Base-by-base conservation (phyloP, 2,888 invertebrate genomes). In the Liopterus haemorrhoidalis region DNA sequence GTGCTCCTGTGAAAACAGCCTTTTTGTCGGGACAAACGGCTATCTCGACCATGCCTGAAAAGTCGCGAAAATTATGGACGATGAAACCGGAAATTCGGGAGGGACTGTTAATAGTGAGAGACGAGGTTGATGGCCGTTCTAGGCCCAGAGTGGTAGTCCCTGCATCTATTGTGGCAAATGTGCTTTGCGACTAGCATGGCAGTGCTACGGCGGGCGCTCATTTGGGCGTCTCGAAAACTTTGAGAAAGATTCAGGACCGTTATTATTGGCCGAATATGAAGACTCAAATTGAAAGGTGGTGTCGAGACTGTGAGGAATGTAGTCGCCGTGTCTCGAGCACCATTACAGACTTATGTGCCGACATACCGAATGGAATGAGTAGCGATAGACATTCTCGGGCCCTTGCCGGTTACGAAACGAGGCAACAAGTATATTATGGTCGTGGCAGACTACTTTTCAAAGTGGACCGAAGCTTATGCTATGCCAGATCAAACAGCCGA, bases 391-490 rank as follows among this genome's bases (percentile, higher is more conserved):
- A 39, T 28, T n/a, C 8, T 30, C 11, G 14, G 32, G 9, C 19
- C 21, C 9, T 19, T 41, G 20, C 41, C 41, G 14, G 24, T 16
- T 21, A 12, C 21, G 15, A 11, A 12, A 19, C 12, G 31, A 15
- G 32, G 32, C 12, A 21, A 41, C 6, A 18, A 12, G n/a, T 41
- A 41, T 14, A 14, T 41, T 9, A 9, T 31, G 12, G 41, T 41
- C 4, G 12, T 41, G 6, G 21, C 21, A 39, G 49, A 50, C 14
- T 48, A 48, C 9, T 50, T 54, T 22, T 48, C 45, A 5, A 51
- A 52, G 22, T 52, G 53, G 51, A 44, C 44, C 3, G 53, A 53
- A 32, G 49, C 43, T 5, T 49, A 47, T 11, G 47, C 61, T 1
- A 18, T 59, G 4, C 50, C 33, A 12, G 39, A 38, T 11, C 24